Percentiles rank a stretch among this genome's conserved stretches.
Evolutionary conservation across 37 sponge, comb jelly and placozoan genomes (phyloP).

Genomic region (Beroe ovata): DNA sequence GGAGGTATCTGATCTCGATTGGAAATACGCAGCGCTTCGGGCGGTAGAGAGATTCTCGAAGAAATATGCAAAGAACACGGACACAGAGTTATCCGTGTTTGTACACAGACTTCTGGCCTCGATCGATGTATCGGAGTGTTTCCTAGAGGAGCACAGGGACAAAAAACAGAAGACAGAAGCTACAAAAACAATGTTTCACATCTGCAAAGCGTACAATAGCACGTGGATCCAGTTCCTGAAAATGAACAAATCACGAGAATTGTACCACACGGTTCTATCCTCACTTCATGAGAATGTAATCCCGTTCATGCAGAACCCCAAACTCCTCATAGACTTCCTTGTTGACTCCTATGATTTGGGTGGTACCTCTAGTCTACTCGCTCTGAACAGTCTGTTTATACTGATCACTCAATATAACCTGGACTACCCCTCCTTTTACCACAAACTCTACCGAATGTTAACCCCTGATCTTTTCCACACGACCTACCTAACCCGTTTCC

Average conservation of each 20-base stretch:
- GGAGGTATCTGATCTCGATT: slow-evolving; percentile 50
- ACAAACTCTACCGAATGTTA: slow-evolving; percentile 80
- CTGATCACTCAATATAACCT: slow-evolving; percentile 89
- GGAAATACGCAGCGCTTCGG: slow-evolving; percentile 33
- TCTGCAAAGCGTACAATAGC: slow-evolving; percentile 23
- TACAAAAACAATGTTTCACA: slow-evolving; percentile 37
- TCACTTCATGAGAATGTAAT: slow-evolving; percentile 82
- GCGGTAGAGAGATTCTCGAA: slow-evolving; percentile 32
- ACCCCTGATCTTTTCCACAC: slow-evolving; percentile 74
- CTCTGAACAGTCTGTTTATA: slow-evolving; percentile 94
- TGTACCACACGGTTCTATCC: slow-evolving; percentile 69
- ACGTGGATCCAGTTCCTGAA: slow-evolving; percentile 68
- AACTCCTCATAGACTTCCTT: slow-evolving; percentile 90
- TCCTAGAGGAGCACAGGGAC: background rate
- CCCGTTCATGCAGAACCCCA: slow-evolving; percentile 89
- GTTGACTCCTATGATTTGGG: slow-evolving; percentile 79
- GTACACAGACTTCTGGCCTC: slow-evolving; percentile 11
- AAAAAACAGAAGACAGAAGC: slow-evolving; percentile 48
- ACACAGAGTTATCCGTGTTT: background rate
- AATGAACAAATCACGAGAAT: slow-evolving; percentile 35
- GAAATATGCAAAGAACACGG: background rate
- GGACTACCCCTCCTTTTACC: slow-evolving; percentile 95
- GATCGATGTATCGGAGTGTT: slow-evolving; percentile 18
- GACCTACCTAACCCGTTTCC: slow-evolving; percentile 79
- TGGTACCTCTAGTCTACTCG: slow-evolving; percentile 87